Evolutionary conservation across 2,113 vertebrate species (phyloP).

Genomic region (Sturnus vulgaris): DNA sequence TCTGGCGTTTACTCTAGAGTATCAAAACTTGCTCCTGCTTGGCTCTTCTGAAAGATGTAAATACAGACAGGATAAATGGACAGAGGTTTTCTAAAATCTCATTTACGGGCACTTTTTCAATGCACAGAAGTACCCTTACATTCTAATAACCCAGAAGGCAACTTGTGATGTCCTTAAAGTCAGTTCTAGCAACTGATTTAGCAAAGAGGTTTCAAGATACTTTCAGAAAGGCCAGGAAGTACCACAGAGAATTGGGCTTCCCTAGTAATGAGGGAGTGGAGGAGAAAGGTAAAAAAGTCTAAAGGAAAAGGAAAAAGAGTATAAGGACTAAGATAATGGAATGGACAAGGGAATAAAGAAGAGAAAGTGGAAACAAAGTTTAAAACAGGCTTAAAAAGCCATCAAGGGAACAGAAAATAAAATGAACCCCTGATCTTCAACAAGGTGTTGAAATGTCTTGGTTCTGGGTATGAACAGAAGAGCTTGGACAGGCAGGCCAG

Average conservation of each 20-base stretch:
- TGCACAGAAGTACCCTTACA: not conserved
- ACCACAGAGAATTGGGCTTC: not conserved
- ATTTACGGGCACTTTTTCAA: not conserved
- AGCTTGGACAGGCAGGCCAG: not conserved
- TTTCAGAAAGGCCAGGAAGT: not conserved
- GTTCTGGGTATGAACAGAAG: not conserved
- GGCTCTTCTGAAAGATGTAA: not conserved
- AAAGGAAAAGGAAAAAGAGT: not conserved
- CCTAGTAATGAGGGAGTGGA: not conserved
- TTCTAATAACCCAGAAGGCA: not conserved
- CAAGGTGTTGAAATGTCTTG: not conserved
- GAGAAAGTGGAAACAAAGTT: not conserved
- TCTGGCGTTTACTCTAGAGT: not conserved
- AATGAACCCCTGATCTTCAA: not conserved
- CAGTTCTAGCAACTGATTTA: not conserved
- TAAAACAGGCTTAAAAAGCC: not conserved
- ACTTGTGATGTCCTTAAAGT: not conserved
- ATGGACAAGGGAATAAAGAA: not conserved
- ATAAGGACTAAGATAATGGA: not conserved
- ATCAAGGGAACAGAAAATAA: not conserved
- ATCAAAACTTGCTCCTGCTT: rapidly evolving
- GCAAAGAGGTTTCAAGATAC: not conserved
- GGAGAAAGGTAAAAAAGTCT: not conserved
- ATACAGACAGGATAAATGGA: not conserved
- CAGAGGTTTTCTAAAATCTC: not conserved